Conservation (phyloP, 2,797 vertebrate species). For the Brachyalestes nurse region DNA sequence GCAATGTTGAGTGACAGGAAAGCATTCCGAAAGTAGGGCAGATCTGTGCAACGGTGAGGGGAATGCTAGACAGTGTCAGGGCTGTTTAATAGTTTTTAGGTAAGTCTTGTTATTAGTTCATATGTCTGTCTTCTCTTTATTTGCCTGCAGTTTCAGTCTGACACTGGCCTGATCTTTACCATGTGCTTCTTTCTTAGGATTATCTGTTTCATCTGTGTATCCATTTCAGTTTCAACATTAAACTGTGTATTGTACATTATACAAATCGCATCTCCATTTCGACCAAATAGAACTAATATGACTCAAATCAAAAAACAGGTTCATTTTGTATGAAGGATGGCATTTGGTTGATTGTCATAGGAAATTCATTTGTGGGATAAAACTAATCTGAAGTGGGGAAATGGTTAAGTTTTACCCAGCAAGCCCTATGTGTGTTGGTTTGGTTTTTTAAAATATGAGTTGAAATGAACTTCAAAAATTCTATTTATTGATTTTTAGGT, state of each 20-base stretch:
- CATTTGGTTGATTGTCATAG: no score
- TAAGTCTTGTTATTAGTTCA: neutral
- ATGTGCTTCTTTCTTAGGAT: no score
- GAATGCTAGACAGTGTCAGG: neutral
- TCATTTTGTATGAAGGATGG: no score
- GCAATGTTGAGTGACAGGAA: constrained; percentile 30
- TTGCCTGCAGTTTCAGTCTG: neutral
- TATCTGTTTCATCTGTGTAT: neutral
- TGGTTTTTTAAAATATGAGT: no score
- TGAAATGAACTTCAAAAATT: no score
- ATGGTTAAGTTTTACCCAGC: no score
- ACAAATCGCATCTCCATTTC: neutral
- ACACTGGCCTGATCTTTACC: neutral
- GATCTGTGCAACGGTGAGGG: neutral
- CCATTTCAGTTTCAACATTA: neutral
- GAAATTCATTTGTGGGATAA: no score
- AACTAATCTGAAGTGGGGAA: no score
- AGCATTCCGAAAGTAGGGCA: constrained; percentile 5
- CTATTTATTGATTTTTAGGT: no score
- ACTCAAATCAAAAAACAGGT: neutral
- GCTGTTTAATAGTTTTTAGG: neutral
- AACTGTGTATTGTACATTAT: neutral
- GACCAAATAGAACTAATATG: neutral
- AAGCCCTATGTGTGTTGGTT: no score
- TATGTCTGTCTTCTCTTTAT: neutral